These are phyloP conservation scores for Campaea margaritaria DNA, from an alignment of 2,888 invertebrate genomes.

Conservation along the genomic window DNA sequence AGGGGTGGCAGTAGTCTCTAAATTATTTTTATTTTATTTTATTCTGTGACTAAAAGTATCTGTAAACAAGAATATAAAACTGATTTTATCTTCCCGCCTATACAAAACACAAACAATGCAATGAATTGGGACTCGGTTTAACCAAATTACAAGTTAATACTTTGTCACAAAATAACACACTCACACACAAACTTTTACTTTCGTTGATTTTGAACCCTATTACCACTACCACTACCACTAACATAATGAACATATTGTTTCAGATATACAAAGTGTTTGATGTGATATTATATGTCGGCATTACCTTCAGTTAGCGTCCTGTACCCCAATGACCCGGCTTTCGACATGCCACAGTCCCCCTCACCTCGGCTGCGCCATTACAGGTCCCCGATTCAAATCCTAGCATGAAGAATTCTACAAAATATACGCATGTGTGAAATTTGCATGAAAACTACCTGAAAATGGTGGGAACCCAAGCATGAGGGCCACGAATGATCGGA, in stretches of 20 bases:
- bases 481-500: neutral
- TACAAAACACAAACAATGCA: no score
- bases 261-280: constrained; percentile 84
- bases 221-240: constrained; percentile 33
- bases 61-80: no score
- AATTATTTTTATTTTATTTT: no score
- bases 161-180: no score
- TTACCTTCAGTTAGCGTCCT: constrained; percentile 76
- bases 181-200: no score
- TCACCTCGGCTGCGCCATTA: constrained; percentile 91
- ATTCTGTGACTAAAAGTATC: no score
- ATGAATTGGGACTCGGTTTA: no score
- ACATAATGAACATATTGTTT: constrained; percentile 66
- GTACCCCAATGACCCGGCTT: constrained; percentile 87
- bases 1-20: no score
- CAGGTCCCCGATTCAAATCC: constrained; percentile 86
- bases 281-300: constrained; percentile 81
- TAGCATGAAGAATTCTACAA: constrained; percentile 63
- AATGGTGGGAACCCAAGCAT: constrained; percentile 7
- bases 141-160: no score
- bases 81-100: no score
- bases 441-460: constrained; percentile 12
- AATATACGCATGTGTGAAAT: constrained; percentile 23
- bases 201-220: no score
- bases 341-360: constrained; percentile 89